Evolutionary conservation across 1,140 invertebrate genomes (phyloP), one percentile per base, ranked within the genome.

Genomic region (Elymnias hypermnestra): DNA sequence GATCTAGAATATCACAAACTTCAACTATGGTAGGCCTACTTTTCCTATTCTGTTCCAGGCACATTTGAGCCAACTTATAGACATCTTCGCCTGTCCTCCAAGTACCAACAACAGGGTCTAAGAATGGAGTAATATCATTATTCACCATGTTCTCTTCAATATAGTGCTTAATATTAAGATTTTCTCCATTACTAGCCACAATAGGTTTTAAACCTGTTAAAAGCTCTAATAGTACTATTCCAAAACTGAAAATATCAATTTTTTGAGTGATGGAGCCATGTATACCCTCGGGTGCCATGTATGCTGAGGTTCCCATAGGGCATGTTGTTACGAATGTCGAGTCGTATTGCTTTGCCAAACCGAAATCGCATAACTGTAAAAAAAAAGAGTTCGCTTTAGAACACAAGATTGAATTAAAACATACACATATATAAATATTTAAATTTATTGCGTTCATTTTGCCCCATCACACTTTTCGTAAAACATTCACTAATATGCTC

Each of bases 171-270:
- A 85, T 79, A 36, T 79, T 70, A 13, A 75, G 61, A 33, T 57
- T 71, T 17, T 68, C 72, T 13, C 70, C 63, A 42, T 59, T 49
- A 17, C 41, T 45, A 6, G 47, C 53, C 54, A 92, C 88, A 42
- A 89, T 88, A 8, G 90, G 88, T 26, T 88, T 86, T 15, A 92
- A 77, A 17, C 91, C 91, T 17, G 92, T 93, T 9, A 94, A 57
- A 19, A 94, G 49, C 79, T 94, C 92, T 19, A 93, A 71, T 6
- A 93, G 54, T n/a, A 93, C 92, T 28, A 95, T 90, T 4, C 93
- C 94, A 87, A 90, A 94, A 67, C 93, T 94, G 69, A 90, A 95
- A 7, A 91, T 89, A 68, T 94, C 94, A 53, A 92, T 87, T 86
- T 94, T 93, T 9, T 90, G 87, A 14, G 92, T 92, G 28, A 94